Evolutionary conservation across 2,888 invertebrate genomes (phyloP), one percentile per base, ranked within the genome.

Genomic region (Mantis religiosa): DNA sequence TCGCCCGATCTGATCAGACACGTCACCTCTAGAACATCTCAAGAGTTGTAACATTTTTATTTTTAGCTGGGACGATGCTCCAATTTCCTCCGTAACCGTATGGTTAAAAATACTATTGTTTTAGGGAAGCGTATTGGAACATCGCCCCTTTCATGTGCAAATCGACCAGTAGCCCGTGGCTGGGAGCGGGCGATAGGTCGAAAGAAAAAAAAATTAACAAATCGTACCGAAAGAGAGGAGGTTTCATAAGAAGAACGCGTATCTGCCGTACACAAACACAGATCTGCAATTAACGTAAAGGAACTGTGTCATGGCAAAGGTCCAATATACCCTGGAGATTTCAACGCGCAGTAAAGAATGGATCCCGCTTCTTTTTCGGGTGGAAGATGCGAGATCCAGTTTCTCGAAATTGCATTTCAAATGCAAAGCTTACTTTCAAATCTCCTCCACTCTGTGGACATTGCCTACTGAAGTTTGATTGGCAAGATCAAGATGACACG

Each of bases 191-290:
- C 28, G 87, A 82, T 27, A 71, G 54, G 54, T 71, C 15, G 84
- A 30, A 25, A 87, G 54, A 82, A 86, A 82, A 86, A 41, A 86
- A 89, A 89, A 89, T 88, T 71, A 71, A 71, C 54, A 71, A 71
- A 84, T 90, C 90, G 90, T 90, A 89, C 90, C 88, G 88, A 84
- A 89, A 85, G 90, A 88, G 47, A 86, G 89, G 82, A 89, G 84
- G 89, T 88, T 82, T 84, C 84, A 82, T 20, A 71, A 71, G 54
- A 71, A 71, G 54, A 71, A 71, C 54, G 54, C 54, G 15, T 71
- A 71, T 71, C 54, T 71, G 54, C 54, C 54, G 54, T 71, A 20
- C 54, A 71, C 25, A 71, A 20, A 25, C 54, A 71, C 25, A 71
- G 54, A 71, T 15, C 54, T 54, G 15, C 54, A 34, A 34, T 7